A percentile compares a stretch with the other conserved stretches of the same genome.
These are phyloP conservation scores for Typhlomys cinereus DNA, from an alignment of 2,113 vertebrate species.

Conservation along the genomic window DNA sequence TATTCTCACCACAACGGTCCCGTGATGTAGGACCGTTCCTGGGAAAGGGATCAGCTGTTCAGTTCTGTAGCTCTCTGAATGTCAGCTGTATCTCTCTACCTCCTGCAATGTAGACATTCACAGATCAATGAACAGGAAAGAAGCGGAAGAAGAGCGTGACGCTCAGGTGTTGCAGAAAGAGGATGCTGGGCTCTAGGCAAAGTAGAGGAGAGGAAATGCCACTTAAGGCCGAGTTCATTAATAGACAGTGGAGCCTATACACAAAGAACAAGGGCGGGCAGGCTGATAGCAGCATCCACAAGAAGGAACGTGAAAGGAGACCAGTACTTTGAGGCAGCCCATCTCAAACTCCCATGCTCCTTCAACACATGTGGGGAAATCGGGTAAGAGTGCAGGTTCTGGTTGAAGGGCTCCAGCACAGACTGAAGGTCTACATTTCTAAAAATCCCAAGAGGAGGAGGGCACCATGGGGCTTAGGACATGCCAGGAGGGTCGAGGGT, in stretches of 20 bases:
- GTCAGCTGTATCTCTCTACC: slow-evolving; percentile 41
- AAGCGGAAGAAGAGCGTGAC: background rate
- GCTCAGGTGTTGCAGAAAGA: slow-evolving; percentile 10
- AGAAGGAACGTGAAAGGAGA: background rate
- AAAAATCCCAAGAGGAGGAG: background rate
- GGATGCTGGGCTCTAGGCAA: slow-evolving; percentile 50
- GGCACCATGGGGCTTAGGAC: background rate
- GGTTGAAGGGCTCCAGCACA: background rate
- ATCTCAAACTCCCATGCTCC: background rate
- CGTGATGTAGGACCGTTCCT: background rate
- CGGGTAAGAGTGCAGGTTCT: background rate
- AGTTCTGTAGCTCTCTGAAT: slow-evolving; percentile 44
- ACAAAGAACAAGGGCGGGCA: background rate
- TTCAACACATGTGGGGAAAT: background rate
- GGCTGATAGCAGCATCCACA: background rate
- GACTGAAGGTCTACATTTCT: background rate
- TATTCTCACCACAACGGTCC: background rate
- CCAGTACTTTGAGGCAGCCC: background rate
- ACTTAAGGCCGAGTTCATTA: background rate
- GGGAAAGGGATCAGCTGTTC: slow-evolving; percentile 41
- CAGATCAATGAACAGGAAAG: background rate
- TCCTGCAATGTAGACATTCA: slow-evolving; percentile 34
- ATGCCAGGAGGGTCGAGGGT: background rate
- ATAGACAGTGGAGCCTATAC: background rate
- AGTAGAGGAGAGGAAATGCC: slow-evolving; percentile 24